Evolutionary conservation across 2,888 invertebrate species (phyloP).

Genomic region (Drepana falcataria): DNA sequence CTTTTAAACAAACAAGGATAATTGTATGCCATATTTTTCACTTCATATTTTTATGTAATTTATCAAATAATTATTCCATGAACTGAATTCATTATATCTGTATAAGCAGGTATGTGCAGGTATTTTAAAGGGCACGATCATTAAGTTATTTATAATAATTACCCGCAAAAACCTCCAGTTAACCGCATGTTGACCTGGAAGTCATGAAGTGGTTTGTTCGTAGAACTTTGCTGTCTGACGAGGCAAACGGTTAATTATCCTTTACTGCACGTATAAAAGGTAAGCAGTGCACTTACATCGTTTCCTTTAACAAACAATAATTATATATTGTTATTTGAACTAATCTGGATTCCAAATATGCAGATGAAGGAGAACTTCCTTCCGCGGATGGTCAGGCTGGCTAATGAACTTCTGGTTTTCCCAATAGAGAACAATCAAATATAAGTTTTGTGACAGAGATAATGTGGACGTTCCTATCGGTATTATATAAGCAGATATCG

Average conservation of each 20-base stretch:
- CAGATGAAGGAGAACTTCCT: no score
- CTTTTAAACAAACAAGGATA: not conserved
- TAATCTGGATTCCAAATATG: no score
- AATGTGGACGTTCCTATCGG: no score
- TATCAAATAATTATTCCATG: not conserved
- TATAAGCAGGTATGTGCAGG: not conserved
- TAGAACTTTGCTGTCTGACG: not conserved
- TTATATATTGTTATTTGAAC: no score
- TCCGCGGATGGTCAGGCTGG: no score
- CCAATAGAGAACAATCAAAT: no score
- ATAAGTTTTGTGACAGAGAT: no score
- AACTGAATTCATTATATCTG: not conserved
- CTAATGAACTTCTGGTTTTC: no score
- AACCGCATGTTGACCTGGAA: not conserved
- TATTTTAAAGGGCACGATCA: not conserved
- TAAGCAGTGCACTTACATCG: no score
- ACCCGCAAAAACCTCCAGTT: not conserved
- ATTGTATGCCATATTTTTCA: not conserved
- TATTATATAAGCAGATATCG: no score
- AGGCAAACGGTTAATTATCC: not conserved
- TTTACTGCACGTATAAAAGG: not conserved
- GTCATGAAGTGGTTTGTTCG: not conserved
- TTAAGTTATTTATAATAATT: not conserved
- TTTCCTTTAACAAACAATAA: no score
- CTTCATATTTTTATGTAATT: not conserved